Evolutionary conservation across 2,888 invertebrate genomes (phyloP).

Genomic region (Aricia artaxerxes): DNA sequence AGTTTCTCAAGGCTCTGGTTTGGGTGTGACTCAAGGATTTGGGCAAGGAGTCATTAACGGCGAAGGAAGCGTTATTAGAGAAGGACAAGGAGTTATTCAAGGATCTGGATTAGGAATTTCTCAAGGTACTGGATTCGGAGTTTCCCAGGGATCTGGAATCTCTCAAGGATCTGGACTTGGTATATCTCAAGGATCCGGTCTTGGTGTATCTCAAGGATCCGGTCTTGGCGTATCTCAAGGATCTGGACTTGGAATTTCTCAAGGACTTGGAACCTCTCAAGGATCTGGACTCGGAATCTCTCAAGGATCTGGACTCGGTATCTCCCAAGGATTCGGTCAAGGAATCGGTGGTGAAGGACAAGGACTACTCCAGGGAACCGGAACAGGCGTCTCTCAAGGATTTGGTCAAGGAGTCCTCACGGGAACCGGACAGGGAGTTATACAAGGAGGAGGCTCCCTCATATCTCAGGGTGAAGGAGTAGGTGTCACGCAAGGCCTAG

Average conservation of each 20-base stretch:
- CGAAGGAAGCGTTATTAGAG: conserved; percentile 44
- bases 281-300: conserved; percentile 33
- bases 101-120: conserved; percentile 29
- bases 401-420: conserved; percentile 37
- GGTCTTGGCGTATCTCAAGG: conserved; percentile 38
- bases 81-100: conserved; percentile 44
- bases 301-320: conserved; percentile 38
- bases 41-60: conserved; percentile 49
- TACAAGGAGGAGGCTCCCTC: conserved; percentile 34
- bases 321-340: conserved; percentile 47
- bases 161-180: conserved; percentile 21
- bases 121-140: conserved; percentile 34
- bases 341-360: conserved; percentile 43
- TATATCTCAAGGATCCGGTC: conserved; percentile 36
- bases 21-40: conserved; percentile 44
- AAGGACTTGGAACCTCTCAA: conserved; percentile 32
- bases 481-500: conserved; percentile 38
- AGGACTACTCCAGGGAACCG: conserved; percentile 35
- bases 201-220: conserved; percentile 42
- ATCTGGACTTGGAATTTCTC: conserved; percentile 37
- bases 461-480: conserved; percentile 36
- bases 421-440: conserved; percentile 5
- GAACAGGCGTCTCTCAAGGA: conserved; percentile 29
- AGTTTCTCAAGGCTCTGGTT: conserved; percentile 36
- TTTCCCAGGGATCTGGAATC: conserved; percentile 47